Base-by-base conservation (phyloP, 2,888 invertebrate species). In the Epirrhoe tristata region DNA sequence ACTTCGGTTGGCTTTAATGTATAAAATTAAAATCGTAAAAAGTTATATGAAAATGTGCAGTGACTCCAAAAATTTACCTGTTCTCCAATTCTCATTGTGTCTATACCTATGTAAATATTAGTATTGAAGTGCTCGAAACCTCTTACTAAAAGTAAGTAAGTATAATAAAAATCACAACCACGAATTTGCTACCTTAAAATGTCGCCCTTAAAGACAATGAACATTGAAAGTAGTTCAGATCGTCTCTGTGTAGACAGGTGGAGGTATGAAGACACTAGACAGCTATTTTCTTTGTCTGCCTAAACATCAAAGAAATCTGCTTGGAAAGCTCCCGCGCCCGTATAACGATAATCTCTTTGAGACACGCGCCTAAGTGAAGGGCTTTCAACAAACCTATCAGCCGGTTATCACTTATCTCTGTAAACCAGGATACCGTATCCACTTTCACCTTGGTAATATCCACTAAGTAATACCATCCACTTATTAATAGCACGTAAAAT, bases 381-480 rank as follows among this genome's bases (percentile, higher is more conserved):
- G 63, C 63, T 67, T 67, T 63, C 39, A 60, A 60, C 50, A 43
- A 50, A 60, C 63, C 56, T 67, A 63, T 63, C 59, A 46, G 63
- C 63, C 59, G 52, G 60, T 63, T 63, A 67, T 67, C 67, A 67
- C 56, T 63, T 60, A 63, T 67, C 63, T 67, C 60, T 36, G 51
- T 62, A 34, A 63, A 56, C 51, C 59, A 67, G 60, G 63, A 63
- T 63, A 59, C 63, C 8, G 55, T 34, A 58, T 67, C 66, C 55
- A 60, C 67, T 67, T 67, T 67, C 60, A 56, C 63, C 59, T 53
- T 31, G 16, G 31, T 54, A 43, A 53, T 43, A 60, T 31, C 39
- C 51, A 17, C 51, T 48, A 48, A 14, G 48, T 24, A 24, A 24
- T 24, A 24, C 24, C 24, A 24, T 24, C 24, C 24, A 24, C 39